A percentile compares a stretch with the other conserved stretches of the same genome.
These are phyloP conservation scores for Drosophila multiciliata DNA, from an alignment of 2,888 invertebrate species.

Conservation along the genomic window DNA sequence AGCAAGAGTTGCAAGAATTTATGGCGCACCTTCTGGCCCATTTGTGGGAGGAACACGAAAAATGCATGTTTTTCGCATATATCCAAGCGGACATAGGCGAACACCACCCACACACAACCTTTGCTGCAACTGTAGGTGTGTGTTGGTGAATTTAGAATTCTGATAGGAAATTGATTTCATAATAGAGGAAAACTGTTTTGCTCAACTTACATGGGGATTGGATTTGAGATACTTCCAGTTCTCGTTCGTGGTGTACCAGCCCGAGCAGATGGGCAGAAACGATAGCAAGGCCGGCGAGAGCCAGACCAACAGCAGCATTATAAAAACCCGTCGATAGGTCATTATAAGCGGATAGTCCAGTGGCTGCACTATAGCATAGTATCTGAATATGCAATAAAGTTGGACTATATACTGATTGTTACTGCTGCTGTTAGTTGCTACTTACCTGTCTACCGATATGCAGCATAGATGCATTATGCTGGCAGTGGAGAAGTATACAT, in stretches of 20 bases:
- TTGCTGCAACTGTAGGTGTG: neutral
- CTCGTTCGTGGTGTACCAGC: conserved; percentile 96
- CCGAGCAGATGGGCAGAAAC: conserved; percentile 97
- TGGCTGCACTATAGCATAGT: conserved; percentile 96
- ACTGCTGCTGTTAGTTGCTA: neutral
- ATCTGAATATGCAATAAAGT: conserved; percentile 85
- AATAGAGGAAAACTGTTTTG: conserved; percentile 8
- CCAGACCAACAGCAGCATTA: conserved; percentile 96
- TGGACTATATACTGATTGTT: neutral
- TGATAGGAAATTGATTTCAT: conserved; percentile 62
- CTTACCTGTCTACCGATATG: conserved; percentile 92
- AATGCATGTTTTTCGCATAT: conserved; percentile 39
- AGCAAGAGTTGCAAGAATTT: conserved; percentile 41
- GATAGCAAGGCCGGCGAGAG: conserved; percentile 95
- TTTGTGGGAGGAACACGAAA: conserved; percentile 16
- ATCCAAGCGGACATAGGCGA: conserved; percentile 19
- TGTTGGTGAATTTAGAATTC: conserved; percentile 52
- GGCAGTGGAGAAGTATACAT: conserved; percentile 96
- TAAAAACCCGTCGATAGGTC: conserved; percentile 91
- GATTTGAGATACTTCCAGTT: conserved; percentile 89
- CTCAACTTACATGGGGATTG: conserved; percentile 87
- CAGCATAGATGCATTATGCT: conserved; percentile 97
- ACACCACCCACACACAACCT: neutral
- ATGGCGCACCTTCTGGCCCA: conserved; percentile 50
- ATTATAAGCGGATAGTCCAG: conserved; percentile 96